Percentiles rank a stretch among this genome's conserved stretches.
Conservation (phyloP, 2,797 vertebrate genomes). For the Philypnodon macrostomus region DNA sequence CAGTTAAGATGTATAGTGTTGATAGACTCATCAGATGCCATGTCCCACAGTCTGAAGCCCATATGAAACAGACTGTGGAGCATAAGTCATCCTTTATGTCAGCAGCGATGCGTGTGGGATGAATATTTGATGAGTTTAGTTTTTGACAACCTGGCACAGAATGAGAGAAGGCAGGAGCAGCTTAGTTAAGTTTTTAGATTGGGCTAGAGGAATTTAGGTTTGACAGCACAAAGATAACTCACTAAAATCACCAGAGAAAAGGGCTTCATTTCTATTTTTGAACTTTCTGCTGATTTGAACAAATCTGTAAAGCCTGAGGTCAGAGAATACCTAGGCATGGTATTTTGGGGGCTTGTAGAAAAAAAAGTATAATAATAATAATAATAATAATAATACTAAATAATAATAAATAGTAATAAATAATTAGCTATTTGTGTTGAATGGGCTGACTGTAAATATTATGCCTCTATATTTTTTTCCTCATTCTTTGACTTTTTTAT, state of each 20-base stretch:
- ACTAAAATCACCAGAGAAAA: background rate
- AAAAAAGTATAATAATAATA: too few species aligned
- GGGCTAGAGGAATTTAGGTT: conserved; percentile 21
- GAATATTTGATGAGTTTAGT: conserved; percentile 59
- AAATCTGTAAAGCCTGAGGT: too few species aligned
- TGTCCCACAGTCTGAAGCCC: conserved; percentile 3
- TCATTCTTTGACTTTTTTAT: too few species aligned
- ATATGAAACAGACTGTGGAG: conserved; percentile 6
- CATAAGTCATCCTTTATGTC: conserved; percentile 24
- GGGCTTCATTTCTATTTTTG: background rate
- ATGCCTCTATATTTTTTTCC: too few species aligned
- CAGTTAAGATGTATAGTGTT: background rate
- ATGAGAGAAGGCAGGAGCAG: background rate
- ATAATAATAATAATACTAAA: too few species aligned
- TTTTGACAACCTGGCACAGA: conserved; percentile 23
- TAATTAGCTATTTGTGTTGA: too few species aligned
- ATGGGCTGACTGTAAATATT: too few species aligned
- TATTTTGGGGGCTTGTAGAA: too few species aligned
- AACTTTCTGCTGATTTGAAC: too few species aligned
- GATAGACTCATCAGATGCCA: background rate
- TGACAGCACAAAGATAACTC: conserved; percentile 29
- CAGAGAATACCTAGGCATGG: too few species aligned
- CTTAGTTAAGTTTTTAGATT: conserved; percentile 33
- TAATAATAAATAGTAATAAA: too few species aligned
- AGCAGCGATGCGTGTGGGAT: conserved; percentile 17